Base-by-base conservation (phyloP, 2,888 invertebrate genomes). In the Formica aserva region DNA sequence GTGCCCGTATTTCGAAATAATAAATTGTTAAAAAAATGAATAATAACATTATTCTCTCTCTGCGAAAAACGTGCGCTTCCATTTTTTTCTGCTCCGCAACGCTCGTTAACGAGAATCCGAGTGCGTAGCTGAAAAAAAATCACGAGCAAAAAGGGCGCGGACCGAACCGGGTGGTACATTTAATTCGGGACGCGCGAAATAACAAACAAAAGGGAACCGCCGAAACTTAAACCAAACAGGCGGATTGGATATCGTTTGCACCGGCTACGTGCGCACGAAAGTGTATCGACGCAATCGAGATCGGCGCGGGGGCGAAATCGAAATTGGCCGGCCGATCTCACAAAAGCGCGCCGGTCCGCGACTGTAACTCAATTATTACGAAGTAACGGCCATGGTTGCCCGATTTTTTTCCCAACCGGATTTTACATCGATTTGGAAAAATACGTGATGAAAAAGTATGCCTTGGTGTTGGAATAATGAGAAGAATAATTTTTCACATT, bases 201-300 rank as follows among this genome's bases (percentile, higher is more conserved):
- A 88, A 92, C 90, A 92, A 92, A 92, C 92, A 91, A 91, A 90
- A 90, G 87, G 86, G 86, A 85, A 87, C 81, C 85, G 85, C 63
- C 83, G 91, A 90, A 91, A 92, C 89, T 91, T 91, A 89, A 92
- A 91, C 92, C 92, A 92, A 92, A 92, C 92, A 90, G 85, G 88
- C 88, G 87, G 90, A 92, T 92, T 91, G 91, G 90, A 92, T 92
- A 90, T 90, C 85, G 88, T 76, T 62, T 76, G 80, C 55, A 66
- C 63, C 63, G 41, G 52, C 52, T 80, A 84, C 86, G 85, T 85
- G 82, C 62, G 80, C 72, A 63, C 67, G 82, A 69, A 83, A 74
- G 66, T 72, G 60, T 72, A 57, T 77, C 55, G 78, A 57, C 55
- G 77, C 86, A 87, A 90, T 91, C 88, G 86, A 90, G 89, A 86